phyloP scores from a whole-genome alignment of 1,140 invertebrate genomes.

The Hormaphis cornu region DNA sequence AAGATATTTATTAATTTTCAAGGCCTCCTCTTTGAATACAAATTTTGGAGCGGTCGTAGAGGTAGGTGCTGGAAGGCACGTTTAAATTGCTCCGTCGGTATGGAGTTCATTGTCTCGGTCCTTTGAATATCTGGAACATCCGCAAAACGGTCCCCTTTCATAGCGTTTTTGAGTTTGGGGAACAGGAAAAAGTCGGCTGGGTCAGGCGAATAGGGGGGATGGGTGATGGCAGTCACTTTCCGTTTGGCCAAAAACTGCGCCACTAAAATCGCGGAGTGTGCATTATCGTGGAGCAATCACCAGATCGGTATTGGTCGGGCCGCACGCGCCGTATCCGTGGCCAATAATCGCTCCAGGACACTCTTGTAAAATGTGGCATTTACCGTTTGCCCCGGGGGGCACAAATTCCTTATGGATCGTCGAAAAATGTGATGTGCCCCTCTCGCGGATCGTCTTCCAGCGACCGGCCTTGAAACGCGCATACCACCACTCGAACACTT shows the following conservation, averaged over 20 bases:
- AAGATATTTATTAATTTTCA: neutral
- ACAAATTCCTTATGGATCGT: neutral
- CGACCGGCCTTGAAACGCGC: constrained; percentile 30
- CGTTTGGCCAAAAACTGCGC: constrained; percentile 37
- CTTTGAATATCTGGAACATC: neutral
- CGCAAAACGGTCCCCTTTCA: constrained; percentile 17
- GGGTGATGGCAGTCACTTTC: constrained; percentile 38
- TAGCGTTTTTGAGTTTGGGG: constrained; percentile 32
- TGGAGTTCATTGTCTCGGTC: neutral
- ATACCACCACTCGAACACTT: constrained; percentile 30
- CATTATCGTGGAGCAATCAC: constrained; percentile 40
- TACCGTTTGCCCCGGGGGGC: neutral
- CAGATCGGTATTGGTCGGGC: neutral
- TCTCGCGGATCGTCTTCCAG: constrained; percentile 22
- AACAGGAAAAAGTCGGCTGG: constrained; percentile 37
- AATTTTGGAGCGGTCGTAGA: neutral
- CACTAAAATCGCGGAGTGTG: constrained; percentile 34
- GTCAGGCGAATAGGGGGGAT: constrained; percentile 37
- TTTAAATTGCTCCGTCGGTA: neutral
- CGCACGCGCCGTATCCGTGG: neutral
- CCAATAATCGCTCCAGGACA: neutral
- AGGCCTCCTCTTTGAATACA: neutral
- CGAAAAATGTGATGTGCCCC: neutral
- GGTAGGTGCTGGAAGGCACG: neutral
- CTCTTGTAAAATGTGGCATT: neutral